phyloP scores from a whole-genome alignment of 2,113 vertebrate genomes.

The Epinephelus fuscoguttatus region DNA sequence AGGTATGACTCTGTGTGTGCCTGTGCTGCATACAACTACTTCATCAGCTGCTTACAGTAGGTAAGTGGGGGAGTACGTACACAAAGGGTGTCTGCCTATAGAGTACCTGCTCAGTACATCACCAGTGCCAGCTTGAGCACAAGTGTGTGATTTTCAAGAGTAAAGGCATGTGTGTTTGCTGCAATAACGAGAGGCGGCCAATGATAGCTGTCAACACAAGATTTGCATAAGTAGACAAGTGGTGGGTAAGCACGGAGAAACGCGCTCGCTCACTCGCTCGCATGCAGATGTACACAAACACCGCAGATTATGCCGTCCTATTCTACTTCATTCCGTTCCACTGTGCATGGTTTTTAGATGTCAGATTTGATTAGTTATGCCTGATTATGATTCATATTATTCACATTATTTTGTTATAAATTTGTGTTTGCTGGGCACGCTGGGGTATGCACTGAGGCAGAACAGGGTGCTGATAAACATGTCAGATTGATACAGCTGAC shows the following conservation, averaged over 20 bases:
- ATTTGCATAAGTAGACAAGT: constrained; percentile 59
- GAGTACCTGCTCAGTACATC: not conserved
- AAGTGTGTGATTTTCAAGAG: not conserved
- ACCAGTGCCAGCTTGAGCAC: not conserved
- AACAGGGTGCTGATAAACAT: constrained; percentile 57
- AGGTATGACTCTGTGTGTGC: constrained; percentile 64
- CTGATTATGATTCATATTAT: constrained; percentile 69
- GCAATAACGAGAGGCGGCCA: not conserved
- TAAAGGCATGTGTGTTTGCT: not conserved
- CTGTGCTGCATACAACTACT: constrained; percentile 53
- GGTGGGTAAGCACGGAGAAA: constrained; percentile 19
- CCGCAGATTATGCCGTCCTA: constrained; percentile 21
- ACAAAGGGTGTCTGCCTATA: not conserved
- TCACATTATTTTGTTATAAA: constrained; percentile 66
- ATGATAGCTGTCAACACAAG: constrained; percentile 28
- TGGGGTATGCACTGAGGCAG: constrained; percentile 43
- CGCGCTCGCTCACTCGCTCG: not conserved
- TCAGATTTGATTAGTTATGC: constrained; percentile 66
- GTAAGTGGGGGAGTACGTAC: constrained; percentile 3
- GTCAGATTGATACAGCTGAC: constrained; percentile 54
- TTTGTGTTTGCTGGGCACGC: constrained; percentile 50
- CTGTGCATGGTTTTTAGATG: constrained; percentile 51
- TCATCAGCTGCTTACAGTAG: constrained; percentile 62
- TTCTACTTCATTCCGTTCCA: constrained; percentile 42
- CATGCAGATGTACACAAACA: constrained; percentile 39